Evolutionary conservation across 2,888 invertebrate genomes (phyloP).

Genomic region (Eledone cirrhosa): DNA sequence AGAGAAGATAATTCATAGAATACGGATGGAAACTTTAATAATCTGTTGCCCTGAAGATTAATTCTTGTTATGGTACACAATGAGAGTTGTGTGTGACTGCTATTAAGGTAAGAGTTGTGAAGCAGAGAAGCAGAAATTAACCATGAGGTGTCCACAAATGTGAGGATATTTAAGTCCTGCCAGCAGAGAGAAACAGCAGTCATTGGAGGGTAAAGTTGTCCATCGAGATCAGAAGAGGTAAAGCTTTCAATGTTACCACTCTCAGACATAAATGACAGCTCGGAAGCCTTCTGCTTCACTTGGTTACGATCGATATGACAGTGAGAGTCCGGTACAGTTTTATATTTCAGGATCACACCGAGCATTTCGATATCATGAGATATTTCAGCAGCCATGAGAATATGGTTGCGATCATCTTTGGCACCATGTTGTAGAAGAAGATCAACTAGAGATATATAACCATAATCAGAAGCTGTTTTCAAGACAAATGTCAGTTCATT

Average conservation of each 20-base stretch:
- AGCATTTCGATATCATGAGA: constrained; percentile 76
- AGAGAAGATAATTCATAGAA: constrained; percentile 84
- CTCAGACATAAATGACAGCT: constrained; percentile 70
- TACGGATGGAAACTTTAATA: constrained; percentile 82
- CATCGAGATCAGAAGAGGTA: constrained; percentile 40
- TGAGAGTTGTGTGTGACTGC: constrained; percentile 75
- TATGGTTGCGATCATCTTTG: constrained; percentile 83
- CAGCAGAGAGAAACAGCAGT: constrained; percentile 84
- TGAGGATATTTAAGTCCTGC: constrained; percentile 78
- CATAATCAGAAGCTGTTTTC: constrained; percentile 77
- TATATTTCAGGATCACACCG: constrained; percentile 85
- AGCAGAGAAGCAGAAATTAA: constrained; percentile 83
- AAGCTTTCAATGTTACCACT: constrained; percentile 60
- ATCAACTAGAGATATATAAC: constrained; percentile 79
- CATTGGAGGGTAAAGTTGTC: constrained; percentile 43
- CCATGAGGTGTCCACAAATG: constrained; percentile 79
- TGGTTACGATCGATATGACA: constrained; percentile 90
- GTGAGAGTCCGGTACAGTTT: constrained; percentile 84
- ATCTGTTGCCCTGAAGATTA: constrained; percentile 83
- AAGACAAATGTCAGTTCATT: constrained; percentile 64
- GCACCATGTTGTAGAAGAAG: constrained; percentile 83
- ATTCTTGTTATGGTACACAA: constrained; percentile 92
- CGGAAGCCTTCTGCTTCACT: constrained; percentile 75
- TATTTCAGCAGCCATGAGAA: constrained; percentile 79
- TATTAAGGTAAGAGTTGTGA: constrained; percentile 83